These are phyloP conservation scores for Idaea biselata DNA, from an alignment of 2,888 invertebrate species.

Conservation along the genomic window DNA sequence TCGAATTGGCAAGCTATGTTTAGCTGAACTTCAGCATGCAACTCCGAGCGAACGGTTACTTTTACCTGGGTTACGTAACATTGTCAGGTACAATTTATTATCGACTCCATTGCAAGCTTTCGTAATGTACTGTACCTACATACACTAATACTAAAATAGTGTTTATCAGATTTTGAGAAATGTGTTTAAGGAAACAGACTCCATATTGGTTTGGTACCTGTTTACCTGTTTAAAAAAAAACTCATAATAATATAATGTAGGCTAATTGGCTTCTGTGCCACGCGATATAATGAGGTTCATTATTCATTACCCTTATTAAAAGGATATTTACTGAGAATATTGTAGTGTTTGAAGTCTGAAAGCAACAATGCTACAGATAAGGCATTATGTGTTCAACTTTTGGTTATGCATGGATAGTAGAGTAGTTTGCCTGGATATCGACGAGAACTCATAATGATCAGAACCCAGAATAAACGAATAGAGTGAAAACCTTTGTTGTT, in stretches of 20 bases:
- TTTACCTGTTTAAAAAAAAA: neutral
- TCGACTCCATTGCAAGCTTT: conserved; percentile 71
- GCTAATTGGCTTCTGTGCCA: neutral
- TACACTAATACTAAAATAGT: neutral
- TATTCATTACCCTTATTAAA: neutral
- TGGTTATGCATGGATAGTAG: neutral
- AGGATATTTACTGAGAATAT: neutral
- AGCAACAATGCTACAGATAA: neutral
- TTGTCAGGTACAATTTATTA: conserved; percentile 73
- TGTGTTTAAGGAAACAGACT: neutral
- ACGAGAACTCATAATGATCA: neutral
- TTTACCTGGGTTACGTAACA: conserved; percentile 74
- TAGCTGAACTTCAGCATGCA: conserved; percentile 67
- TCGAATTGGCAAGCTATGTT: conserved; percentile 32
- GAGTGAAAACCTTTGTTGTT: conserved; percentile 2
- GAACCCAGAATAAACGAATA: neutral
- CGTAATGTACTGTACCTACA: conserved; percentile 54
- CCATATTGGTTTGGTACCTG: neutral
- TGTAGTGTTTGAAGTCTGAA: neutral
- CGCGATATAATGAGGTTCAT: neutral
- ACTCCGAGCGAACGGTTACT: conserved; percentile 66
- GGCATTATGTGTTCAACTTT: neutral
- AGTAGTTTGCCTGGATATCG: neutral
- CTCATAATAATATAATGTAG: neutral
- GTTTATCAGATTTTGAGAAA: neutral